These are phyloP conservation scores for Regulus satrapa DNA, from an alignment of 2,113 vertebrate genomes.

Conservation along the genomic window DNA sequence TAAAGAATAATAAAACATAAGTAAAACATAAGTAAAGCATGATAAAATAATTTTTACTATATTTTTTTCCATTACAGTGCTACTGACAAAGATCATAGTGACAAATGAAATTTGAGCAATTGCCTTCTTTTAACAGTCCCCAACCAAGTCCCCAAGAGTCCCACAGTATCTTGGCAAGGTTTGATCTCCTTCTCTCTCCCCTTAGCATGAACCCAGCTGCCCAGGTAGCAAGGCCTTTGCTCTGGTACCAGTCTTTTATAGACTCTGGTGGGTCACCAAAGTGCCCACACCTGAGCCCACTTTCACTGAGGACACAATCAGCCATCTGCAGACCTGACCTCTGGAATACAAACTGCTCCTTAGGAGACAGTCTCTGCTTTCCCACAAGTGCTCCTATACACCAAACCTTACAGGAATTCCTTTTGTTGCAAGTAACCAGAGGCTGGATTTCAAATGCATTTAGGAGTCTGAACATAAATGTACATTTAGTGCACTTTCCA, in stretches of 20 bases:
- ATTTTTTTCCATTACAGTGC: neutral
- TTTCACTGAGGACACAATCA: neutral
- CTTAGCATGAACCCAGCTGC: fast-evolving
- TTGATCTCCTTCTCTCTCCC: neutral
- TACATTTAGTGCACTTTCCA: neutral
- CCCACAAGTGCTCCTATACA: neutral
- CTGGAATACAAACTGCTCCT: neutral
- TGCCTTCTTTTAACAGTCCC: neutral
- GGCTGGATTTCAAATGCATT: neutral
- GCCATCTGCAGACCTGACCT: neutral
- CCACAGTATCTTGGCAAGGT: fast-evolving
- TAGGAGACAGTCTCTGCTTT: neutral
- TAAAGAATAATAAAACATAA: neutral
- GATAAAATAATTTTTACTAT: neutral
- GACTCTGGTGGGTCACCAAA: neutral
- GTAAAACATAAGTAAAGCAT: neutral
- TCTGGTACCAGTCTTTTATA: neutral
- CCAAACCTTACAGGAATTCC: neutral
- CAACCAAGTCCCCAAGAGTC: neutral
- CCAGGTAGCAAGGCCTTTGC: fast-evolving
- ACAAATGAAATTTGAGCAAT: neutral
- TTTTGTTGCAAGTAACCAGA: neutral
- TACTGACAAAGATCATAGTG: neutral
- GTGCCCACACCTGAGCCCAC: neutral
- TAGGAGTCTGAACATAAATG: neutral